Evolutionary conservation across 1,140 invertebrate genomes (phyloP).

Genomic region (Dinoponera quadriceps): DNA sequence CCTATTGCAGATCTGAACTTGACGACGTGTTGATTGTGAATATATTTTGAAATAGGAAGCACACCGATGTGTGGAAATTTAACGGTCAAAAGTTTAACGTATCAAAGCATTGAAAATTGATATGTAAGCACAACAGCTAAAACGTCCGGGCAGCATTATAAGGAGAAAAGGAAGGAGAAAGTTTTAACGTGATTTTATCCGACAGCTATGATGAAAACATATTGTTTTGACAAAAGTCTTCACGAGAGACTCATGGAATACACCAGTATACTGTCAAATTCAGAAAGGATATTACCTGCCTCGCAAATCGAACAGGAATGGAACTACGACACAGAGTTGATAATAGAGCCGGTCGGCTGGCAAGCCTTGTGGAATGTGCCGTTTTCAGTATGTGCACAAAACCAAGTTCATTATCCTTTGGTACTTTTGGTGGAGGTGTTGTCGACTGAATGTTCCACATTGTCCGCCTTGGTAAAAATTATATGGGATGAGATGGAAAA

Average conservation of each 20-base stretch:
- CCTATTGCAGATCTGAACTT: no score
- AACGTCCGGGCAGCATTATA: not conserved
- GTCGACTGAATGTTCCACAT: slow-evolving; percentile 83
- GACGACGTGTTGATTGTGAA: no score
- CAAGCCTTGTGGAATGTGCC: slow-evolving; percentile 89
- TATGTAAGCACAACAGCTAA: no score
- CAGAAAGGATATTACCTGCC: slow-evolving; percentile 83
- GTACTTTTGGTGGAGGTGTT: slow-evolving; percentile 87
- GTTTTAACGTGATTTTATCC: not conserved
- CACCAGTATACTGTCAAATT: slow-evolving; percentile 84
- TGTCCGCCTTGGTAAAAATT: slow-evolving; percentile 86
- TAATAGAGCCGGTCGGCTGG: slow-evolving; percentile 87
- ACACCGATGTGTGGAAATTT: no score
- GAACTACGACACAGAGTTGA: slow-evolving; percentile 86
- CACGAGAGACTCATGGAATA: slow-evolving; percentile 86
- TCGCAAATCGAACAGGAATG: slow-evolving; percentile 86
- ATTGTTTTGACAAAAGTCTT: slow-evolving; percentile 87
- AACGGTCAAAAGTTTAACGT: no score
- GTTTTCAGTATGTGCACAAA: slow-evolving; percentile 86
- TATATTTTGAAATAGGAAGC: no score
- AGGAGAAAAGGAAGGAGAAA: not conserved
- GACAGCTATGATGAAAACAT: slow-evolving; percentile 84
- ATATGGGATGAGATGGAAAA: slow-evolving; percentile 86
- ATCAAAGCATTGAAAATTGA: no score
- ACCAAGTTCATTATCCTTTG: slow-evolving; percentile 87